These are phyloP conservation scores for Amblyopsis rosae DNA, from an alignment of 2,113 vertebrate genomes.

Conservation along the genomic window DNA sequence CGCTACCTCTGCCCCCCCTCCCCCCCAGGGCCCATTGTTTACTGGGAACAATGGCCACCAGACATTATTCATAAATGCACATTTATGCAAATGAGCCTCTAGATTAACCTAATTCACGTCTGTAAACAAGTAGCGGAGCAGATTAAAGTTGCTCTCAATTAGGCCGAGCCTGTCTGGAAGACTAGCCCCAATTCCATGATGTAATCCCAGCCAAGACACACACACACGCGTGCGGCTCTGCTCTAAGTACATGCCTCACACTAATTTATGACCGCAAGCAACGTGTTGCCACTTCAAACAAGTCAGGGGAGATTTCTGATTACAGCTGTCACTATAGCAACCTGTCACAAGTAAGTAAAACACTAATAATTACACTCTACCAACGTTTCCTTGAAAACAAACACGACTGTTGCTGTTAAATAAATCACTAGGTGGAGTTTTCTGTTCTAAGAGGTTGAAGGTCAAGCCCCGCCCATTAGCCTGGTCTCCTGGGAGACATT, in stretches of 20 bases:
- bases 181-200: slow-evolving; percentile 40
- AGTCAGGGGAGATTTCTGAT: no score
- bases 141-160: slow-evolving; percentile 75
- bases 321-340: no score
- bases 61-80: slow-evolving; percentile 81
- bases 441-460: no score
- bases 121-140: slow-evolving; percentile 69
- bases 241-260: not conserved
- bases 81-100: slow-evolving; percentile 76
- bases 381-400: no score
- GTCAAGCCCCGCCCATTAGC: no score
- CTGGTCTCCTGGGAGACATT: no score
- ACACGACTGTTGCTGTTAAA: no score
- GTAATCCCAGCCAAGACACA: not conserved
- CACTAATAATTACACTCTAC: no score
- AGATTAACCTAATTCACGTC: slow-evolving; percentile 81
- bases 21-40: slow-evolving; percentile 63
- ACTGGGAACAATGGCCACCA: slow-evolving; percentile 59
- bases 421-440: no score
- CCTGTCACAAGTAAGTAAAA: no score
- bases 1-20: slow-evolving; percentile 25
- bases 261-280: no score
- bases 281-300: no score
- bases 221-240: slow-evolving; percentile 12
- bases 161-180: slow-evolving; percentile 63